Base-by-base conservation (phyloP, 2,113 vertebrate genomes). In the Elaphurus davidianus region DNA sequence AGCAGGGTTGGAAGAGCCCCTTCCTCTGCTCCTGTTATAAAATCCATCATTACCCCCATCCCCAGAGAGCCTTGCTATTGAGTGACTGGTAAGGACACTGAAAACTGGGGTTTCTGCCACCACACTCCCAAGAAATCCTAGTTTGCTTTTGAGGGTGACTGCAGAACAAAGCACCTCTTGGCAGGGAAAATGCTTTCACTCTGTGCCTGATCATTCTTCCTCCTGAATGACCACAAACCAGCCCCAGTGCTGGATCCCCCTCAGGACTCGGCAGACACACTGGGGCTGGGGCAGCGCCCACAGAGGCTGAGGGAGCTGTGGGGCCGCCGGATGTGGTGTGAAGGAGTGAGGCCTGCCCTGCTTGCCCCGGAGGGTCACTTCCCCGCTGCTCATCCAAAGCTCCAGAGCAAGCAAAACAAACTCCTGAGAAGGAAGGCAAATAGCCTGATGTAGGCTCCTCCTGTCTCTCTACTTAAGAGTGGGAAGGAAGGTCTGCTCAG, bases 381-480 rank as follows among this genome's bases (percentile, higher is more conserved):
- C 93, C 92, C 94, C 50, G 62, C 47, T 0, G 17, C 91, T 40
- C 1, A 13, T 60, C 83, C 23, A 1, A 27, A 40, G 94, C 85
- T 95, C 93, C 82, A 25, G 71, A n/a, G 94, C 67, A 94, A 98
- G 92, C 60, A 87, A 98, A 98, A 98, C 96, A 97, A 96, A 98
- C 97, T 74, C 36, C 36, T 0, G 6, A 97, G 96, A 55, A 92
- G 83, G 50, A 89, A 88, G 95, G 67, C 94, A 93, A 93, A 96
- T 93, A 93, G 97, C 60, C 15, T 76, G 23, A 19, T 57, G 64
- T 15, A 16, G 55, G 59, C 84, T 59, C 89, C 93, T 90, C 87
- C 83, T 64, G 50, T 47, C 96, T 87, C 64, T 95, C 78, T 62
- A 19, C 60, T 94, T 71, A 96, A 45, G 88, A 57, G 33, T 2